phyloP scores from a whole-genome alignment of 2,797 vertebrate genomes.

The Cercopithecus diana region DNA sequence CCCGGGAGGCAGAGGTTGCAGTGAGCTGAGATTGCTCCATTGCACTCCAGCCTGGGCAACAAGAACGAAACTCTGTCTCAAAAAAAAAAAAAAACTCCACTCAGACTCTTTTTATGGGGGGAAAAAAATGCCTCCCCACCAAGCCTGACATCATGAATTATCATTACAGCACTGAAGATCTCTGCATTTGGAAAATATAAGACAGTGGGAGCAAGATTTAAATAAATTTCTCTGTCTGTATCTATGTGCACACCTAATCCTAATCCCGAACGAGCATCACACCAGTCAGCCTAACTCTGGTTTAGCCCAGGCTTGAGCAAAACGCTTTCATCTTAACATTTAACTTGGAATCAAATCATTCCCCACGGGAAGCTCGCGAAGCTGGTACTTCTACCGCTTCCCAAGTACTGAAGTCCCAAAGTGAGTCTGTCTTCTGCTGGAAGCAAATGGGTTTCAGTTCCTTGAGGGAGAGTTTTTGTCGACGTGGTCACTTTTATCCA shows the following conservation, averaged over 20 bases:
- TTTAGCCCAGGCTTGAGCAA: neutral
- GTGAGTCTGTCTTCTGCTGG: neutral
- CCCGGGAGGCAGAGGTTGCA: neutral
- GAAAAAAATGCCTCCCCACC: neutral
- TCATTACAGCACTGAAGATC: neutral
- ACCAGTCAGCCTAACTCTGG: neutral
- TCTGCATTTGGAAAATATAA: neutral
- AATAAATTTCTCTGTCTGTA: neutral
- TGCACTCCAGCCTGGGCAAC: neutral
- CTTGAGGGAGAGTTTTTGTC: neutral
- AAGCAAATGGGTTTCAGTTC: neutral
- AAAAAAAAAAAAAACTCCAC: neutral
- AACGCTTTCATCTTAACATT: neutral
- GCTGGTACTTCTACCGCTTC: neutral
- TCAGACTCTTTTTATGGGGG: neutral
- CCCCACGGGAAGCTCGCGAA: neutral
- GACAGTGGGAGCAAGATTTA: neutral
- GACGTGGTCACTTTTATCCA: neutral
- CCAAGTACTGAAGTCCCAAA: neutral
- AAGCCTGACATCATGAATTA: neutral
- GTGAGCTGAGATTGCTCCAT: neutral
- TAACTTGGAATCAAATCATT: neutral
- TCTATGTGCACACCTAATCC: neutral
- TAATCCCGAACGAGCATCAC: neutral
- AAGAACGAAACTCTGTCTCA: neutral